Percentiles rank a stretch among this genome's conserved stretches.
Evolutionary conservation across 2,113 vertebrate genomes (phyloP).

Genomic region (Alces alces): DNA sequence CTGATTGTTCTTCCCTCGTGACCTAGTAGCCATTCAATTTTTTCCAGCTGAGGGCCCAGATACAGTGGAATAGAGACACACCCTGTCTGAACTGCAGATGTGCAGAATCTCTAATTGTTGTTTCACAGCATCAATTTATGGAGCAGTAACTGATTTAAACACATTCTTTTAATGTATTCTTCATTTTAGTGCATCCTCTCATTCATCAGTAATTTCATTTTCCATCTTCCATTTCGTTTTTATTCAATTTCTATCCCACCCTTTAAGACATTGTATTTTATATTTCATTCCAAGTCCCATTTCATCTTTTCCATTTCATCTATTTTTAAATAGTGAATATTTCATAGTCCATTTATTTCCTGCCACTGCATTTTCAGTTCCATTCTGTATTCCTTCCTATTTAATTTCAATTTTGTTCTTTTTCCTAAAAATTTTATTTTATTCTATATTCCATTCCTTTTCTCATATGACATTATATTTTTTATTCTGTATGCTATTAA

Average conservation of each 20-base stretch:
- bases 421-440: conserved; percentile 9
- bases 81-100: not conserved
- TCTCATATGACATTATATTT: not conserved
- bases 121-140: not conserved
- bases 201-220: conserved; percentile 16
- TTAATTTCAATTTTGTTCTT: not conserved
- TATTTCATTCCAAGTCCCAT: conserved; percentile 13
- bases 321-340: conserved; percentile 2
- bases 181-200: not conserved
- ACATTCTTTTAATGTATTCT: not conserved
- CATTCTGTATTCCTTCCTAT: not conserved
- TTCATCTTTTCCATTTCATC: not conserved
- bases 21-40: not conserved
- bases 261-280: not conserved
- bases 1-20: not conserved
- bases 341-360: conserved; percentile 5
- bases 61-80: not conserved
- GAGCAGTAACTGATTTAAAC: not conserved
- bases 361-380: conserved; percentile 1
- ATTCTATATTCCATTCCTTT: not conserved
- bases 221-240: not conserved
- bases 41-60: not conserved
- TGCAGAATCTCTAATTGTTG: not conserved
- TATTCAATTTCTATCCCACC: conserved; percentile 1
- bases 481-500: not conserved